A percentile compares a stretch with the other conserved stretches of the same genome.
phyloP scores from a whole-genome alignment of 2,113 vertebrate species.

The Speoplatyrhinus poulsoni region DNA sequence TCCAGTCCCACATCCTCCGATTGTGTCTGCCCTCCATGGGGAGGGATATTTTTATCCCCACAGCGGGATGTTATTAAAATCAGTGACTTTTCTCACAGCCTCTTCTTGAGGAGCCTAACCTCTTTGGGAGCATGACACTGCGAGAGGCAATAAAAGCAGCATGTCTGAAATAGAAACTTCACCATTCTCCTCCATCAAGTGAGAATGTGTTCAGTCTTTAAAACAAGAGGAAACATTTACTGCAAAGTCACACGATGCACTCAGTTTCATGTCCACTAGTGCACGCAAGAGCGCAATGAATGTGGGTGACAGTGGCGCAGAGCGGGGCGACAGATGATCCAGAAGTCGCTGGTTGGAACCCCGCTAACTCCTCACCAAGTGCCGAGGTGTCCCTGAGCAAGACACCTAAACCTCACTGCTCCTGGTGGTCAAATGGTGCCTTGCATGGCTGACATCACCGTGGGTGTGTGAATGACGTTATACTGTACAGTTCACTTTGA shows the following conservation, averaged over 20 bases:
- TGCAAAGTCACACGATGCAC: neutral
- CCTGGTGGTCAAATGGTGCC: no score
- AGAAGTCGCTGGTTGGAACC: no score
- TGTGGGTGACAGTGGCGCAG: no score
- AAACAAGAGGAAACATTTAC: constrained; percentile 1
- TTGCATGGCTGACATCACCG: no score
- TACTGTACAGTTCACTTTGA: no score
- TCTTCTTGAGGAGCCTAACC: constrained; percentile 20
- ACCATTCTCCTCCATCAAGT: neutral
- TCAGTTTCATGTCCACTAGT: neutral
- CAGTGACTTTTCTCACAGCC: constrained; percentile 46
- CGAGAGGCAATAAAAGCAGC: constrained; percentile 14
- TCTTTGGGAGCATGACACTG: constrained; percentile 15
- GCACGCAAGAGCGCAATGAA: no score
- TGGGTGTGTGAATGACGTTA: no score
- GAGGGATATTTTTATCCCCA: constrained; percentile 58
- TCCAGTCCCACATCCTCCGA: constrained; percentile 63
- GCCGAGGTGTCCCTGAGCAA: no score
- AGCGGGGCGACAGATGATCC: no score
- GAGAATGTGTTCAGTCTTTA: constrained; percentile 6
- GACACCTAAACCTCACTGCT: no score
- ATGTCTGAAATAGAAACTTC: constrained; percentile 9
- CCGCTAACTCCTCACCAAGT: no score
- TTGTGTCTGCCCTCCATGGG: constrained; percentile 56
- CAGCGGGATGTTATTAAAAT: constrained; percentile 53